Percentiles rank a stretch among this genome's conserved stretches.
Evolutionary conservation across 2,888 invertebrate genomes (phyloP).

Genomic region (Drosophila anomalata): DNA sequence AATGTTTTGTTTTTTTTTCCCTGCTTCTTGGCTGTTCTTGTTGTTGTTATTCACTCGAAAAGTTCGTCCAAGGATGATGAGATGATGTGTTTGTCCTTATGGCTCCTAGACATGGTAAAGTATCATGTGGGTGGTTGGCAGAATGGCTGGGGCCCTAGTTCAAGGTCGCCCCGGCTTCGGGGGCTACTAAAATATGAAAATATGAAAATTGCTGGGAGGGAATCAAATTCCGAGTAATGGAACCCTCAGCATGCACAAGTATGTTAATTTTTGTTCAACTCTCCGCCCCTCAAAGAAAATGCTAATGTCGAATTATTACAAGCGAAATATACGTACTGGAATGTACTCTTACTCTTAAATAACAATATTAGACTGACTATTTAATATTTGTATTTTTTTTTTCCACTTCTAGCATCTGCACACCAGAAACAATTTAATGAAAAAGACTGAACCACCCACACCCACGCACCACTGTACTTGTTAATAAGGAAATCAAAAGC

Average conservation of each 20-base stretch:
- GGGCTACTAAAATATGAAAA: constrained; percentile 38
- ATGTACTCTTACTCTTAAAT: too few species aligned
- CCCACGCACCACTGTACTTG: constrained; percentile 34
- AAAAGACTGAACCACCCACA: constrained; percentile 60
- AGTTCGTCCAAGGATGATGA: constrained; percentile 34
- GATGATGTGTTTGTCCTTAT: constrained; percentile 24
- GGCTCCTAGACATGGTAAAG: constrained; percentile 25
- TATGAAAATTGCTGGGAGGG: constrained; percentile 34
- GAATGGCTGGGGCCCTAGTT: constrained; percentile 12
- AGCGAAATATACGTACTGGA: not conserved
- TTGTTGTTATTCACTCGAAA: constrained; percentile 14
- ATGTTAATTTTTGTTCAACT: constrained; percentile 36
- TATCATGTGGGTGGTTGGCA: constrained; percentile 15
- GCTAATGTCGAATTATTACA: constrained; percentile 38
- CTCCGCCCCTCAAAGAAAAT: constrained; percentile 6
- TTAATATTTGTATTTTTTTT: not conserved
- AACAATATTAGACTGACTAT: not conserved
- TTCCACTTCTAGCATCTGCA: constrained; percentile 7
- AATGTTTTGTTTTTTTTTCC: constrained; percentile 42
- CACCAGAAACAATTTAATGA: constrained; percentile 28
- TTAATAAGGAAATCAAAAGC: constrained; percentile 37
- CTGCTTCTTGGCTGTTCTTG: not conserved
- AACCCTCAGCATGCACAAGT: constrained; percentile 32
- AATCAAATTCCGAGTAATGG: constrained; percentile 33
- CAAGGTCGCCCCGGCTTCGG: constrained; percentile 20